phyloP scores from a whole-genome alignment of 1,140 invertebrate genomes.

The Parasteatoda tepidariorum region DNA sequence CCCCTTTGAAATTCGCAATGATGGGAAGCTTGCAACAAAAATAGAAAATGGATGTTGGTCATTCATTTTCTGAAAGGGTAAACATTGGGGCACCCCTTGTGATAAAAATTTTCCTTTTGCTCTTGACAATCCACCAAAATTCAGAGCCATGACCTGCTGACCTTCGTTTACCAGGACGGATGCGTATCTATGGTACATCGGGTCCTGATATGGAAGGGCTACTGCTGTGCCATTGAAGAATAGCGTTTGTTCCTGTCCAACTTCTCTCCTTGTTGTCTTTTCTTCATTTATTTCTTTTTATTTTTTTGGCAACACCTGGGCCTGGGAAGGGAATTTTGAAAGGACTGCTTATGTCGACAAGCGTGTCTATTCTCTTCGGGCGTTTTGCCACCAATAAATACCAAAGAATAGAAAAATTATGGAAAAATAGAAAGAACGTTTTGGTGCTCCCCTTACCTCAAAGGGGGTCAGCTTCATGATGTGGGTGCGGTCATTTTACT shows the following conservation, averaged over 20 bases:
- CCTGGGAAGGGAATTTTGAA: background rate
- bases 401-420: background rate
- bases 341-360: background rate
- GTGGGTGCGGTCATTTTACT: too few relatives aligned
- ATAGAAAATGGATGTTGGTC: background rate
- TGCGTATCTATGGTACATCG: background rate
- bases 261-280: conserved; percentile 40
- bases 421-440: background rate
- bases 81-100: conserved; percentile 20
- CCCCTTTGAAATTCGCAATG: too few relatives aligned
- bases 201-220: background rate
- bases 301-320: background rate
- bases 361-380: background rate
- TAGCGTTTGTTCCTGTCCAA: conserved; percentile 28
- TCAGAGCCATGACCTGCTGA: background rate
- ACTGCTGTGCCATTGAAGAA: conserved; percentile 5
- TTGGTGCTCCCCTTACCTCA: background rate
- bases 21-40: background rate
- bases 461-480: background rate
- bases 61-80: conserved; percentile 10
- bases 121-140: too few relatives aligned
- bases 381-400: conserved; percentile 14
- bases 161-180: conserved; percentile 7
- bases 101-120: too few relatives aligned
- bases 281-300: background rate